Conservation (phyloP, 2,888 invertebrate species). For the Apoda limacodes region DNA sequence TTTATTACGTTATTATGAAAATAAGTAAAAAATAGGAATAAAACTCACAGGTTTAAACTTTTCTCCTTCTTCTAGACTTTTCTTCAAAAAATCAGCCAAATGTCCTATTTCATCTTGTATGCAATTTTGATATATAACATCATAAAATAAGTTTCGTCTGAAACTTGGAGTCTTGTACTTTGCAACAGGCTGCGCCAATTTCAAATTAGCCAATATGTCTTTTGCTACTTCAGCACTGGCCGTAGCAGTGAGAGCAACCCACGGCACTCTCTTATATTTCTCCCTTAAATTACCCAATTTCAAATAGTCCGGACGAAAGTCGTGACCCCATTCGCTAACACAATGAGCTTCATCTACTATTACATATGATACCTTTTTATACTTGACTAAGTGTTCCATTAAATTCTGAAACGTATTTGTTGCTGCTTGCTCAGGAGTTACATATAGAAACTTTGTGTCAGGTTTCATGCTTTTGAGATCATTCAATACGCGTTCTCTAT, state of each 20-base stretch:
- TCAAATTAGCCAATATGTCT: conserved; percentile 84
- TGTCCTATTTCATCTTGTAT: conserved; percentile 85
- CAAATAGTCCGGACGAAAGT: conserved; percentile 95
- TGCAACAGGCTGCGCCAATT: conserved; percentile 73
- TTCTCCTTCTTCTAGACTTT: conserved; percentile 73
- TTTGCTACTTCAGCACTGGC: conserved; percentile 83
- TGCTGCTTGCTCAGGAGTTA: conserved; percentile 97
- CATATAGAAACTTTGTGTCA: conserved; percentile 86
- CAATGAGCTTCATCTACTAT: conserved; percentile 98
- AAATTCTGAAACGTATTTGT: conserved; percentile 80
- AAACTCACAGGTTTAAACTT: conserved; percentile 54
- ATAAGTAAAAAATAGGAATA: conserved; percentile 3
- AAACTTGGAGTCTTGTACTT: conserved; percentile 90
- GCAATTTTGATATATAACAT: conserved; percentile 89
- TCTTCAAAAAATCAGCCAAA: conserved; percentile 78
- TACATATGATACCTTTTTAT: conserved; percentile 86
- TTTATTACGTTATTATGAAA: conserved; percentile 1
- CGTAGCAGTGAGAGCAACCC: conserved; percentile 96
- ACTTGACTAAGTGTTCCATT: conserved; percentile 76
- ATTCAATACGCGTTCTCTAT: conserved; percentile 80
- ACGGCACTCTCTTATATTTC: conserved; percentile 76
- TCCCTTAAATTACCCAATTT: conserved; percentile 77
- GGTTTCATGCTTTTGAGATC: conserved; percentile 83
- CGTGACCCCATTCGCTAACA: conserved; percentile 99
- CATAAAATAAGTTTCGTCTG: conserved; percentile 93